phyloP scores from a whole-genome alignment of 2,888 invertebrate genomes.

The Chrysolina americana region DNA sequence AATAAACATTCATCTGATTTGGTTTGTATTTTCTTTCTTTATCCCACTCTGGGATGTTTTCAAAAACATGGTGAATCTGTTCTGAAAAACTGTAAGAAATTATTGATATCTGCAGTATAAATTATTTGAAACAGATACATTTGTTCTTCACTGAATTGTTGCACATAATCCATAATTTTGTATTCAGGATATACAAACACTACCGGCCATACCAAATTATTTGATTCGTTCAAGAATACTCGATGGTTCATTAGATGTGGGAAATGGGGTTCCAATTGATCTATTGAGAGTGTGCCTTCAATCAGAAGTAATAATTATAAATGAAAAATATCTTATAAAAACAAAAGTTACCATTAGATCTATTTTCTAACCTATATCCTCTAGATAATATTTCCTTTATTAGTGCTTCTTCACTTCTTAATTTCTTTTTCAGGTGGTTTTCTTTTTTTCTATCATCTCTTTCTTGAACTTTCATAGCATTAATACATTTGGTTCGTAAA shows the following conservation, averaged over 20 bases:
- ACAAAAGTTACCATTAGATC: conserved; percentile 59
- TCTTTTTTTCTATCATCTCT: conserved; percentile 74
- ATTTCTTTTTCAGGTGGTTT: conserved; percentile 67
- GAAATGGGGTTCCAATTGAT: conserved; percentile 76
- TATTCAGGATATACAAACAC: conserved; percentile 92
- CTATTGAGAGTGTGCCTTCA: conserved; percentile 66
- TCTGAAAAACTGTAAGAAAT: conserved; percentile 71
- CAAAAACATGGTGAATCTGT: conserved; percentile 78
- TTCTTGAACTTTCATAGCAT: conserved; percentile 71
- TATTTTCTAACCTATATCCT: conserved; percentile 73
- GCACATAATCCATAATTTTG: conserved; percentile 88
- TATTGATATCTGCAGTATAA: neutral
- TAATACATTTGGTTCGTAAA: conserved; percentile 72
- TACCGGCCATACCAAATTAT: conserved; percentile 87
- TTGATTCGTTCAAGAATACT: conserved; percentile 76
- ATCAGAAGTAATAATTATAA: conserved; percentile 5
- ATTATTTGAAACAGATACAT: conserved; percentile 67
- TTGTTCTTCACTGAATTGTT: conserved; percentile 83
- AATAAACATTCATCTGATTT: conserved; percentile 79
- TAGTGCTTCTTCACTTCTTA: conserved; percentile 69
- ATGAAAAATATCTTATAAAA: conserved; percentile 59
- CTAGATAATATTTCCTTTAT: conserved; percentile 69
- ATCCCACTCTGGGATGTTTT: conserved; percentile 83
- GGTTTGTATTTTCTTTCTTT: conserved; percentile 75
- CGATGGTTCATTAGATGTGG: conserved; percentile 77